These are phyloP conservation scores for Cyclophora albipunctata DNA, from an alignment of 2,888 invertebrate species.

Conservation along the genomic window DNA sequence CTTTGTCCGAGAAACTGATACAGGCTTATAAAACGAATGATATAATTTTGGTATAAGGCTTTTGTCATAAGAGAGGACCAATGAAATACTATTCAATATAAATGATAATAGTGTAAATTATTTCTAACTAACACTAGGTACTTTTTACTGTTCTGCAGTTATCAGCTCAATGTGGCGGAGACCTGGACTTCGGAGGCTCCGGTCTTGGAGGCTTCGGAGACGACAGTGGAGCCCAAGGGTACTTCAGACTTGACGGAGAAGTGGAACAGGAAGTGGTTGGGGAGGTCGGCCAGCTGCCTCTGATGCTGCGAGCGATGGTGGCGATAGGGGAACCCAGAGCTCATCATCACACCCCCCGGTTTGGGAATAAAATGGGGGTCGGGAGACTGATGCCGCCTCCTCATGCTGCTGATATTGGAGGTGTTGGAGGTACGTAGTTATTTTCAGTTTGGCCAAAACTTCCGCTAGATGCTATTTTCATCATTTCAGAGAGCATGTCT, in stretches of 20 bases:
- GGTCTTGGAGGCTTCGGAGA: conserved; percentile 67
- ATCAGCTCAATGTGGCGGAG: conserved; percentile 68
- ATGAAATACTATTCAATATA: too few species aligned
- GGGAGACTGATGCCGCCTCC: conserved; percentile 52
- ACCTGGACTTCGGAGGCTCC: conserved; percentile 63
- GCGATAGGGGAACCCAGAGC: conserved; percentile 73
- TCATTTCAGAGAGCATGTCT: too few species aligned
- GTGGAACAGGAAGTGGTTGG: conserved; percentile 72
- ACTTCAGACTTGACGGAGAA: conserved; percentile 70
- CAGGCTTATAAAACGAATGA: too few species aligned
- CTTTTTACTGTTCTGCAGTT: conserved; percentile 35
- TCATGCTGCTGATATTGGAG: conserved; percentile 39
- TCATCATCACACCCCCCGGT: conserved; percentile 53
- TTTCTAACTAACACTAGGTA: too few species aligned
- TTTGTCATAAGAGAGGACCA: too few species aligned
- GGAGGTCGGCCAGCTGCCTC: conserved; percentile 83
- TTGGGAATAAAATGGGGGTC: conserved; percentile 60
- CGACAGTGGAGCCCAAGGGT: conserved; percentile 58
- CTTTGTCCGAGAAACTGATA: too few species aligned
- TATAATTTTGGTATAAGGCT: too few species aligned
- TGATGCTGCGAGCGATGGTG: conserved; percentile 88
- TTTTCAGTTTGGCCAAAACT: too few species aligned
- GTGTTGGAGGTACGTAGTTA: conserved; percentile 26
- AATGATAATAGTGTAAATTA: too few species aligned
- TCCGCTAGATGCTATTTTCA: too few species aligned